phyloP scores from a whole-genome alignment of 2,888 invertebrate species.

The Opisthograptis luteolata region DNA sequence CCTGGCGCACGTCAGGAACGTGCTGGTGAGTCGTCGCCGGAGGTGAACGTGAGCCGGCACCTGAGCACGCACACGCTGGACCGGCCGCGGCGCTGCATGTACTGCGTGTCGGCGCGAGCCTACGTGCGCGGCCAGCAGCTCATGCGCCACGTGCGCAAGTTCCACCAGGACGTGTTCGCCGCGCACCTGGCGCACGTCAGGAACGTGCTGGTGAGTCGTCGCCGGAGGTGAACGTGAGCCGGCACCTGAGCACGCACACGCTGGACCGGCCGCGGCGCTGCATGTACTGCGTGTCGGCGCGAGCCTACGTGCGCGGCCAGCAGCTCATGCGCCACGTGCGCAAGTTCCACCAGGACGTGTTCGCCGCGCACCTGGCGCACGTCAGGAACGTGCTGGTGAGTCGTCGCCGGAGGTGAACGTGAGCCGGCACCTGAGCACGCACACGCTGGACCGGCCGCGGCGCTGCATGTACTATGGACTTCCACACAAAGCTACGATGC shows the following conservation, averaged over 20 bases:
- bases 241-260: no score
- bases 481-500: no score
- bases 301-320: constrained; percentile 89
- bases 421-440: no score
- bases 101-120: constrained; percentile 70
- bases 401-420: no score
- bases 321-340: constrained; percentile 89
- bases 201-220: no score
- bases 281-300: constrained; percentile 49
- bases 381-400: constrained; percentile 22
- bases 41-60: constrained; percentile 88
- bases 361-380: constrained; percentile 68
- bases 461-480: no score
- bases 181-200: constrained; percentile 51
- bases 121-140: constrained; percentile 89
- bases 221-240: no score
- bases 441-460: no score
- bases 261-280: no score
- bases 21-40: constrained; percentile 54
- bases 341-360: constrained; percentile 86
- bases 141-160: constrained; percentile 89
- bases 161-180: constrained; percentile 87
- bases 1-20: constrained; percentile 64
- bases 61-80: no score
- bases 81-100: neutral